phyloP scores from a whole-genome alignment of 2,797 vertebrate genomes.

The Gallirallus australis region DNA sequence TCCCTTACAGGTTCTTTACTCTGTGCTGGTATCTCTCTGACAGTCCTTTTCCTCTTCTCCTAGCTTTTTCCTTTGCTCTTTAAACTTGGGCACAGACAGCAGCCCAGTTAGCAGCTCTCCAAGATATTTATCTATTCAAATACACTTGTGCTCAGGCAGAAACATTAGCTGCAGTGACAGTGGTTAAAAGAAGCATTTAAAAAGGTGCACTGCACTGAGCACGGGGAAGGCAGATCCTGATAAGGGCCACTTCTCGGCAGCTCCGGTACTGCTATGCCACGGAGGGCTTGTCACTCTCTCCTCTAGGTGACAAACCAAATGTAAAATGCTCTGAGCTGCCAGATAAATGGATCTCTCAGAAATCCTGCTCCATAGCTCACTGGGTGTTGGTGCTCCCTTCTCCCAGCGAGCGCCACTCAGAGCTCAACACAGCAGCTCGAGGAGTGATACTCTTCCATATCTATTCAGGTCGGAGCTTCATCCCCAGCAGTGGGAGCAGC shows the following conservation, averaged over 20 bases:
- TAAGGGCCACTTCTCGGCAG: not conserved
- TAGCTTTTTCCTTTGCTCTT: not conserved
- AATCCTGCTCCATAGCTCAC: not conserved
- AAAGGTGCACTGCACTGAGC: not conserved
- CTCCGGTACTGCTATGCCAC: not conserved
- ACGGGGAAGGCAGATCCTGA: not conserved
- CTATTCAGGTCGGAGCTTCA: not conserved
- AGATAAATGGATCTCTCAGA: not conserved
- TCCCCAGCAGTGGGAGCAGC: not conserved
- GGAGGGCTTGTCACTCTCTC: not conserved
- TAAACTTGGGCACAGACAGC: not conserved
- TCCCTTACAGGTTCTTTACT: not conserved
- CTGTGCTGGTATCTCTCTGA: not conserved
- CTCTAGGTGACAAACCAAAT: not conserved
- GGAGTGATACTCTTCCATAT: accelerated
- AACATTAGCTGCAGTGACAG: conserved; percentile 42
- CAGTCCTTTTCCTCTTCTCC: not conserved
- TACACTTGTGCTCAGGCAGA: conserved; percentile 35
- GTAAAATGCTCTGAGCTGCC: not conserved
- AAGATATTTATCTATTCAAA: conserved; percentile 68
- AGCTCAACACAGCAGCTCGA: not conserved
- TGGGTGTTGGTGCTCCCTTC: not conserved
- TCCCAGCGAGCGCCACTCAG: accelerated
- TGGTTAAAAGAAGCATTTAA: conserved; percentile 38
- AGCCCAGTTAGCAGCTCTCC: conserved; percentile 7